Conservation (phyloP, 2,113 vertebrate species). For the Bombycilla garrulus region DNA sequence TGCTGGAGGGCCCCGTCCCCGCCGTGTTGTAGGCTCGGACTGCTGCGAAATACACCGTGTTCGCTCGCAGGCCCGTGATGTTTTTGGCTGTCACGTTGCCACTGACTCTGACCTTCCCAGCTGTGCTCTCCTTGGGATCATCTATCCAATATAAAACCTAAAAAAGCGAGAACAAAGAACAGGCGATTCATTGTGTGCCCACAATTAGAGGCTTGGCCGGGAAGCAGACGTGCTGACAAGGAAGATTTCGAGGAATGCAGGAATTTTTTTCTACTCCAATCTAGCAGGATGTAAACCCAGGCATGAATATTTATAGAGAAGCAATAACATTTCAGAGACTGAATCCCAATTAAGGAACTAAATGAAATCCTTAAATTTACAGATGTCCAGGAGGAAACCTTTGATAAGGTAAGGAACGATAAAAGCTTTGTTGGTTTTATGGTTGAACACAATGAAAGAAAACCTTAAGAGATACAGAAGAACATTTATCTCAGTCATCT, state of each 20-base stretch:
- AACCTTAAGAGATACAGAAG: neutral
- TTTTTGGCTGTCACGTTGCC: conserved; percentile 87
- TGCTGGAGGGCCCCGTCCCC: conserved; percentile 84
- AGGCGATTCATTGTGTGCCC: neutral
- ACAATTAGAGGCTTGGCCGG: neutral
- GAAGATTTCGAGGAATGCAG: neutral
- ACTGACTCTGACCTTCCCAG: conserved; percentile 80
- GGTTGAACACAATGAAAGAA: neutral
- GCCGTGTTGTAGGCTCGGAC: conserved; percentile 89
- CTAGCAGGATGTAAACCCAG: neutral
- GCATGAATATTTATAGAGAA: conserved; percentile 9
- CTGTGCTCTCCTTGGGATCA: conserved; percentile 81
- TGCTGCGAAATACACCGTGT: conserved; percentile 83
- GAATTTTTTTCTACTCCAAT: neutral
- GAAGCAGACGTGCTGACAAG: neutral
- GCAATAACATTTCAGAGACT: neutral
- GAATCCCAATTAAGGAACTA: neutral
- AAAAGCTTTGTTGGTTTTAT: neutral
- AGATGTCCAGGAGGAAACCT: neutral
- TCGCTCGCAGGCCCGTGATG: conserved; percentile 84
- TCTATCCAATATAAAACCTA: conserved; percentile 90
- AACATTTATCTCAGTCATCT: neutral
- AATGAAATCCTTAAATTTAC: neutral
- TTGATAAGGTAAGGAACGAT: neutral
- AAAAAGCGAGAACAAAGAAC: neutral